These are phyloP conservation scores for Eumaeus atala DNA, from an alignment of 1,140 invertebrate genomes.

Conservation along the genomic window DNA sequence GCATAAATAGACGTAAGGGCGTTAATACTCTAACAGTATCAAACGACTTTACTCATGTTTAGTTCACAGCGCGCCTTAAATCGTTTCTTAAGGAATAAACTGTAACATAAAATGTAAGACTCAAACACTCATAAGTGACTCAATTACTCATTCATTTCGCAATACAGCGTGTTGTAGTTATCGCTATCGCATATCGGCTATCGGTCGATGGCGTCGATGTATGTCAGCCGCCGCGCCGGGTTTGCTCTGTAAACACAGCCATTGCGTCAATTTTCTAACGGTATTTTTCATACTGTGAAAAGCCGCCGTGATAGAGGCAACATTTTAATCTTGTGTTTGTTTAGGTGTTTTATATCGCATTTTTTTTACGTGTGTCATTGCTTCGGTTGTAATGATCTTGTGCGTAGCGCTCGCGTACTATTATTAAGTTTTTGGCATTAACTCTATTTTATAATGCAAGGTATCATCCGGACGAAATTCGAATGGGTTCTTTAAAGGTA, in stretches of 20 bases:
- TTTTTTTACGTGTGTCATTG: neutral
- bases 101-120: no score
- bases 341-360: neutral
- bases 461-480: no score
- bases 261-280: constrained; percentile 7
- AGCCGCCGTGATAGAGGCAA: neutral
- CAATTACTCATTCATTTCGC: constrained; percentile 1
- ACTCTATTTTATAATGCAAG: no score
- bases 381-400: neutral
- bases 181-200: constrained; percentile 3
- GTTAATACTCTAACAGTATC: no score
- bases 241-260: constrained; percentile 1
- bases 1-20: no score
- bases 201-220: neutral
- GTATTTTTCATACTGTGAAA: constrained; percentile 4
- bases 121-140: constrained; percentile 1
- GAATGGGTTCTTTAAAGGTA: no score
- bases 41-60: no score
- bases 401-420: no score
- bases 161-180: neutral
- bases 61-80: no score
- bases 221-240: neutral
- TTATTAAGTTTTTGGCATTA: no score
- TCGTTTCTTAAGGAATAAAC: no score
- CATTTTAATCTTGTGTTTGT: constrained; percentile 6